Evolutionary conservation across 1,140 invertebrate genomes (phyloP).

Genomic region (Heterodera schachtii): DNA sequence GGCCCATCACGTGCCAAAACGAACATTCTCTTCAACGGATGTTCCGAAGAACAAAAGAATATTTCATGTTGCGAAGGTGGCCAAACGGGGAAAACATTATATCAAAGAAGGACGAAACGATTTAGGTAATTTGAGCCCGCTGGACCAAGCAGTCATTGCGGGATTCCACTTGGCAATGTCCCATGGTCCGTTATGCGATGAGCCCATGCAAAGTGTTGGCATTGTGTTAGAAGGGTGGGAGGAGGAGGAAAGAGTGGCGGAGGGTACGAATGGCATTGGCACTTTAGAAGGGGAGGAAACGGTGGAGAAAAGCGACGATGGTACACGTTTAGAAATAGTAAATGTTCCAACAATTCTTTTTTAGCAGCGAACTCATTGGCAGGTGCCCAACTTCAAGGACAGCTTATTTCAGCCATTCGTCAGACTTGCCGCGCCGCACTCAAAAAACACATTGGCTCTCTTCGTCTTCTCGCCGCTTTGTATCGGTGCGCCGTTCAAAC

Average conservation of each 20-base stretch:
- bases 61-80: conserved; percentile 66
- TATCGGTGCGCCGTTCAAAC: conserved; percentile 90
- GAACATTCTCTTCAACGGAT: conserved; percentile 78
- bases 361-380: background rate
- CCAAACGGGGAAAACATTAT: background rate
- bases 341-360: background rate
- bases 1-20: conserved; percentile 85
- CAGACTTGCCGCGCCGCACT: conserved; percentile 86
- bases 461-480: conserved; percentile 91
- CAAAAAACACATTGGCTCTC: conserved; percentile 76
- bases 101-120: background rate
- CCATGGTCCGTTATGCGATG: conserved; percentile 88
- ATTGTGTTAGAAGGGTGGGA: conserved; percentile 77
- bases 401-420: conserved; percentile 87
- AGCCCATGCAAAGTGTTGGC: conserved; percentile 90
- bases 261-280: conserved; percentile 40
- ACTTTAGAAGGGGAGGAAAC: conserved; percentile 13
- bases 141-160: conserved; percentile 74
- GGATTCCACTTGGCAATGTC: conserved; percentile 89
- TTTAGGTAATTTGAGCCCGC: conserved; percentile 40
- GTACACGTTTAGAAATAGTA: conserved; percentile 12
- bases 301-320: conserved; percentile 12
- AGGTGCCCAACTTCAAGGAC: conserved; percentile 74
- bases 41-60: background rate
- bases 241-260: conserved; percentile 38